A percentile compares a stretch with the other conserved stretches of the same genome.
phyloP scores from a whole-genome alignment of 2,797 vertebrate species.

The Carcharodon carcharias region DNA sequence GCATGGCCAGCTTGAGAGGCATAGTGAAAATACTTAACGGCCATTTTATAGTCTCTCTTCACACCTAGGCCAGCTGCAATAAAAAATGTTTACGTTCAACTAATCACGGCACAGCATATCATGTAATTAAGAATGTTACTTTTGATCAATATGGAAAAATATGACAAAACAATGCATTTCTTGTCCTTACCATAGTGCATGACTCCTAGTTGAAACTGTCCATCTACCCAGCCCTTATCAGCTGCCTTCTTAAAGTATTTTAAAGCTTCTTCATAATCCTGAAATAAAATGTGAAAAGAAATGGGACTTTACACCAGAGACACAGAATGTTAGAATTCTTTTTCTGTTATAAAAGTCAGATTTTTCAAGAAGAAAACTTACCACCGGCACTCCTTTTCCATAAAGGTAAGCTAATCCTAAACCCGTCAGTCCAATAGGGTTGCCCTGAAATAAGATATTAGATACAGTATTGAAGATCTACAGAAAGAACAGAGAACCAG shows the following conservation, averaged over 20 bases:
- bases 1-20: conserved; percentile 54
- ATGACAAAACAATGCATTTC: neutral
- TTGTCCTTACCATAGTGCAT: conserved; percentile 53
- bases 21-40: conserved; percentile 54
- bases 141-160: neutral
- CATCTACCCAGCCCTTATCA: conserved; percentile 53
- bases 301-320: neutral
- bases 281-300: conserved; percentile 48
- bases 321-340: neutral
- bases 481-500: too few relatives aligned
- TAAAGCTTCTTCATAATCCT: conserved; percentile 54
- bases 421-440: conserved; percentile 52
- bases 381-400: conserved; percentile 53
- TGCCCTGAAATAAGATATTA: conserved; percentile 48
- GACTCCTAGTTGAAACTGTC: conserved; percentile 54
- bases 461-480: neutral
- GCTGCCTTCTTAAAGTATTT: conserved; percentile 56
- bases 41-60: conserved; percentile 53
- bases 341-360: conserved; percentile 39
- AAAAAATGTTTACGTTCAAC: conserved; percentile 29
- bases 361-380: conserved; percentile 42
- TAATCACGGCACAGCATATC: neutral
- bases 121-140: neutral
- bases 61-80: conserved; percentile 54
- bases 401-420: conserved; percentile 53